A percentile compares a stretch with the other conserved stretches of the same genome.
phyloP scores from a whole-genome alignment of 2,888 invertebrate species.

The Theretra japonica region DNA sequence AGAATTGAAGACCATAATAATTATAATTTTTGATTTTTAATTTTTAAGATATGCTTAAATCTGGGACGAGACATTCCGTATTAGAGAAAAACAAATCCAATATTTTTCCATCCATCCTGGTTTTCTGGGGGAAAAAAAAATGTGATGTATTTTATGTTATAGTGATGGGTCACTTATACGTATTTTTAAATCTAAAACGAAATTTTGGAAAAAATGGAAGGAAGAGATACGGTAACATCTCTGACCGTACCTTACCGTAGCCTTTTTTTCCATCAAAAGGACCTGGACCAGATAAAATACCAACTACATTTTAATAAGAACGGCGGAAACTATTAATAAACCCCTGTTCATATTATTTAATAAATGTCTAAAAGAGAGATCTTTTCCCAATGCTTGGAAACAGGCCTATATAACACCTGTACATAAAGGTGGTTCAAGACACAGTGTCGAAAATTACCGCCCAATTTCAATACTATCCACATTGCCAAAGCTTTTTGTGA shows the following conservation, averaged over 20 bases:
- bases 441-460: neutral
- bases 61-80: no score
- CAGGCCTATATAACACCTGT: slow-evolving; percentile 1
- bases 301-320: neutral
- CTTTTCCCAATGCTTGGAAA: neutral
- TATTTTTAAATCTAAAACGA: no score
- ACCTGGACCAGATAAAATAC: neutral
- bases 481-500: neutral
- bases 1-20: neutral
- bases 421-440: neutral
- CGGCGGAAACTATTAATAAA: neutral
- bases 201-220: no score
- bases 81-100: no score
- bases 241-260: no score
- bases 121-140: no score
- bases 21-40: no score
- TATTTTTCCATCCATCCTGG: no score
- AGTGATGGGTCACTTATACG: no score
- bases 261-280: neutral
- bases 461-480: neutral
- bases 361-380: neutral
- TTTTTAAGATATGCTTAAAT: no score
- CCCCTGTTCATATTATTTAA: neutral
- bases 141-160: no score
- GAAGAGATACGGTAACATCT: no score